phyloP scores from a whole-genome alignment of 2,888 invertebrate genomes.

The Latheticus oryzae region DNA sequence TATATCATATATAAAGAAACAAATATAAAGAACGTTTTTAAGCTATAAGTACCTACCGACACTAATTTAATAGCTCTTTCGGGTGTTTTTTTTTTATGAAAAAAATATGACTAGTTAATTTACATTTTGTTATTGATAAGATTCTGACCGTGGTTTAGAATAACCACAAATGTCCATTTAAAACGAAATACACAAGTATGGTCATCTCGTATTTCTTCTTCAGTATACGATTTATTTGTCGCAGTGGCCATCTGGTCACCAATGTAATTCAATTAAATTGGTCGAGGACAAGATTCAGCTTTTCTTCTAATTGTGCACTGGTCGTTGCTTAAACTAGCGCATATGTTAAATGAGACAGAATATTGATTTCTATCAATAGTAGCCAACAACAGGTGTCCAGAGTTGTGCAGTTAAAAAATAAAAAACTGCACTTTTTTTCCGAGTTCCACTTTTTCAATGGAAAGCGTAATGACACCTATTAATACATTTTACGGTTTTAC shows the following conservation, averaged over 20 bases:
- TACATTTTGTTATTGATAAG: too few relatives aligned
- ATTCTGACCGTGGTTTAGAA: too few relatives aligned
- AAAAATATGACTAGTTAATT: too few relatives aligned
- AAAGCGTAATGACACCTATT: constrained; percentile 63
- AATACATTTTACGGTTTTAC: constrained; percentile 63
- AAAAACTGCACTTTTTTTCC: constrained; percentile 55
- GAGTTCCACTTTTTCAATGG: constrained; percentile 59
- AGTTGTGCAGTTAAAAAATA: constrained; percentile 52
- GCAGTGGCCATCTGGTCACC: constrained; percentile 30
- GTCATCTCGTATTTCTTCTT: constrained; percentile 25
- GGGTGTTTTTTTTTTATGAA: too few relatives aligned
- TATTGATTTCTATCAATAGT: constrained; percentile 62
- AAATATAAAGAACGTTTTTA: too few relatives aligned
- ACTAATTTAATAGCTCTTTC: too few relatives aligned
- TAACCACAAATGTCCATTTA: too few relatives aligned
- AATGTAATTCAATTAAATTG: constrained; percentile 26
- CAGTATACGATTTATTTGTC: constrained; percentile 15
- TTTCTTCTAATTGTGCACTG: constrained; percentile 8
- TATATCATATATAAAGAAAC: too few relatives aligned
- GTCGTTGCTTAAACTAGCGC: constrained; percentile 30
- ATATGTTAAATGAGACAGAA: constrained; percentile 46
- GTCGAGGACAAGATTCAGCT: constrained; percentile 24
- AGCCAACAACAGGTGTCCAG: constrained; percentile 61
- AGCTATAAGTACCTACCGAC: too few relatives aligned
- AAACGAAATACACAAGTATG: constrained; percentile 8